Evolutionary conservation across 2,888 invertebrate genomes (phyloP).

Genomic region (Sarcophaga rosellei): DNA sequence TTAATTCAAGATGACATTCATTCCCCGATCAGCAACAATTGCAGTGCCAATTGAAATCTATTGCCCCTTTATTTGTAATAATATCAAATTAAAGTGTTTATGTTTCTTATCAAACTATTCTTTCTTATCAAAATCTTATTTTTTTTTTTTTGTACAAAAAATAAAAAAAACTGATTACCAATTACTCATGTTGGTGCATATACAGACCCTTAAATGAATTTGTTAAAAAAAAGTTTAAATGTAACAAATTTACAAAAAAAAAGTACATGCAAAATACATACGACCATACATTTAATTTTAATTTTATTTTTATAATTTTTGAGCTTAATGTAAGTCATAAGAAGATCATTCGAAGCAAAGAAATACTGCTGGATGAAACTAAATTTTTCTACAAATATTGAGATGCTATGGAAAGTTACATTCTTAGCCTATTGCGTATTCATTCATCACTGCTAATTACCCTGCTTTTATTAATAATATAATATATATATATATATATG

Average conservation of each 20-base stretch:
- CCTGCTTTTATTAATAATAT: too few relatives aligned
- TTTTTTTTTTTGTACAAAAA: not conserved
- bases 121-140: conserved; percentile 18
- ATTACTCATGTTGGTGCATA: not conserved
- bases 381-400: too few relatives aligned
- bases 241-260: not conserved
- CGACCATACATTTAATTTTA: not conserved
- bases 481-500: too few relatives aligned
- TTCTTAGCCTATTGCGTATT: too few relatives aligned
- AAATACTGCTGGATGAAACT: too few relatives aligned
- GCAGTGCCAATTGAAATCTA: conserved; percentile 29
- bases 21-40: conserved; percentile 41
- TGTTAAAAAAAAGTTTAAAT: not conserved
- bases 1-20: conserved; percentile 29
- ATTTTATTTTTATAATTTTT: too few relatives aligned
- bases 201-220: not conserved
- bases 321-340: too few relatives aligned
- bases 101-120: conserved; percentile 36
- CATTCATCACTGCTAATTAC: too few relatives aligned
- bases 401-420: too few relatives aligned
- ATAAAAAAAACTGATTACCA: not conserved
- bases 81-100: conserved; percentile 38
- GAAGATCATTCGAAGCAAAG: too few relatives aligned
- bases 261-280: not conserved
- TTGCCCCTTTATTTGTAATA: not conserved